phyloP scores from a whole-genome alignment of 2,113 vertebrate species.

The Hiodon tergisus region DNA sequence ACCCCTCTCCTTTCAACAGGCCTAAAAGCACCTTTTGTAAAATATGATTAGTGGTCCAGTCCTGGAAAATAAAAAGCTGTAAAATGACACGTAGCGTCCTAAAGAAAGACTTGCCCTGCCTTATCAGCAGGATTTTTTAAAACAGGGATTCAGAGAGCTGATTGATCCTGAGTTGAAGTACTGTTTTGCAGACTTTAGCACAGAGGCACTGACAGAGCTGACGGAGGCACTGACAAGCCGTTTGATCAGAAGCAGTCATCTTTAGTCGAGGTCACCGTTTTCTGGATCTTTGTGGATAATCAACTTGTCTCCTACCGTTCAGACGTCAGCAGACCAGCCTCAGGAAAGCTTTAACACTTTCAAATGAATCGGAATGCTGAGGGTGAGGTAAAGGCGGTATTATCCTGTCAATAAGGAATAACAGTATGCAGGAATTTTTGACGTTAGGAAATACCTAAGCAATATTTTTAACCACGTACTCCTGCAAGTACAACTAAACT shows the following conservation, averaged over 20 bases:
- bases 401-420: too few species aligned
- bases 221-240: conserved; percentile 36
- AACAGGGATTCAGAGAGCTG: conserved; percentile 62
- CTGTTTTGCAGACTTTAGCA: conserved; percentile 50
- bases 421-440: too few species aligned
- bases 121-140: conserved; percentile 69
- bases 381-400: background rate
- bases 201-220: conserved; percentile 48
- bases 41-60: conserved; percentile 95
- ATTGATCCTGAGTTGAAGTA: conserved; percentile 76
- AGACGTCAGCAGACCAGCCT: conserved; percentile 31
- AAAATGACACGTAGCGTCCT: conserved; percentile 59
- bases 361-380: background rate
- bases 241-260: conserved; percentile 69
- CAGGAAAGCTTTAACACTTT: conserved; percentile 6
- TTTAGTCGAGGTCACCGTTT: conserved; percentile 67
- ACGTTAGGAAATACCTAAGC: too few species aligned
- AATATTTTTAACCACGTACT: too few species aligned
- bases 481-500: too few species aligned
- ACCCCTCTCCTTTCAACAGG: conserved; percentile 76
- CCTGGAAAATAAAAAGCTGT: conserved; percentile 52
- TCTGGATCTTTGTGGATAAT: conserved; percentile 39
- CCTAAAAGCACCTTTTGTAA: conserved; percentile 80
- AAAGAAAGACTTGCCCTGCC: conserved; percentile 63
- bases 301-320: conserved; percentile 19